phyloP scores from a whole-genome alignment of 53 echinoderm and acorn worm species.

The Holothuria leucospilota region DNA sequence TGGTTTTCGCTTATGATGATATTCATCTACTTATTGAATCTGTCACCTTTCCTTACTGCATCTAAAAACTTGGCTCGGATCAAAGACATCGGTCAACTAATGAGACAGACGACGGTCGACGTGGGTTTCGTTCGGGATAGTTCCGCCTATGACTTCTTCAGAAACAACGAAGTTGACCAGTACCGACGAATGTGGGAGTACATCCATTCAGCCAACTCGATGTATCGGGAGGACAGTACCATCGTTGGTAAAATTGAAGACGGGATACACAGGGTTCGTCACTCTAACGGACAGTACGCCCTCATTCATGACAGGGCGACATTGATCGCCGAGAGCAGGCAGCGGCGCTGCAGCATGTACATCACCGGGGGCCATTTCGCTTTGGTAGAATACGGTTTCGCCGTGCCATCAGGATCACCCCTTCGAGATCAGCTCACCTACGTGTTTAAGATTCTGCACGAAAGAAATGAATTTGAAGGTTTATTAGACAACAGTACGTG shows the following conservation, averaged over 20 bases:
- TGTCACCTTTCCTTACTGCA: constrained; percentile 82
- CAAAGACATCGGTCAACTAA: constrained; percentile 80
- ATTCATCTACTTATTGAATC: constrained; percentile 84
- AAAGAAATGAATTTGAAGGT: constrained; percentile 66
- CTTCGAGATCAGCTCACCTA: constrained; percentile 87
- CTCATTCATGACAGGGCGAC: constrained; percentile 83
- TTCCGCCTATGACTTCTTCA: constrained; percentile 90
- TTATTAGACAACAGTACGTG: constrained; percentile 76
- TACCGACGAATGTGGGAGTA: constrained; percentile 87
- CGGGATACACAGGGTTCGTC: constrained; percentile 83
- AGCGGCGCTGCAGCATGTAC: constrained; percentile 82
- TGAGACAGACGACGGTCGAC: constrained; percentile 88
- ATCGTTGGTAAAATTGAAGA: constrained; percentile 79
- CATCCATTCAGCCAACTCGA: constrained; percentile 85
- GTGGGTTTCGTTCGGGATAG: constrained; percentile 89
- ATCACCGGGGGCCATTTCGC: constrained; percentile 91
- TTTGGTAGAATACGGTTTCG: constrained; percentile 84
- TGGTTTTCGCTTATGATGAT: constrained; percentile 86
- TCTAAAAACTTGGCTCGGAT: constrained; percentile 81
- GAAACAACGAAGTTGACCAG: constrained; percentile 77
- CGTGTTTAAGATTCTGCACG: constrained; percentile 68
- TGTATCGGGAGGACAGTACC: constrained; percentile 87
- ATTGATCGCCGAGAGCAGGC: constrained; percentile 72
- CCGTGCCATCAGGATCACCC: constrained; percentile 85
- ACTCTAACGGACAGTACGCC: constrained; percentile 93